Evolutionary conservation across 2,888 invertebrate genomes (phyloP), one percentile per base, ranked within the genome.

Genomic region (Hofmannophila pseudospretella): DNA sequence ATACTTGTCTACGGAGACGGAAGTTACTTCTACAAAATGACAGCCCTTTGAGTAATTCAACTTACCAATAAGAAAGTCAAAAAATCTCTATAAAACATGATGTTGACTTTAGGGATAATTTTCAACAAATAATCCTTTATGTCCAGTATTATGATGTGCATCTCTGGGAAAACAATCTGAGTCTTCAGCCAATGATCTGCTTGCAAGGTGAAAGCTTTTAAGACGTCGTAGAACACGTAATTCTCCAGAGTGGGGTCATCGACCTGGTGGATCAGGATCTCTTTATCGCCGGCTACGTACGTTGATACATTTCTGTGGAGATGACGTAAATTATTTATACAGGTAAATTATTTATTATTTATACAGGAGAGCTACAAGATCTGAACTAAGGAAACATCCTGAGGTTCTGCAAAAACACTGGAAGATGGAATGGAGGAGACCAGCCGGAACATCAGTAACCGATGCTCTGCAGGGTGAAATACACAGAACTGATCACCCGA

Each of bases 11-110:
- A n/a, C n/a, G n/a, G n/a, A n/a, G n/a, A n/a, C n/a, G n/a, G n/a
- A n/a, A n/a, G n/a, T n/a, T n/a, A n/a, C n/a, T n/a, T n/a, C n/a
- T n/a, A n/a, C n/a, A n/a, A n/a, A n/a, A n/a, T n/a, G n/a, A n/a
- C n/a, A n/a, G n/a, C n/a, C n/a, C n/a, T n/a, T n/a, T n/a, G n/a
- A n/a, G 33, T 32, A n/a, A n/a, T n/a, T n/a, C n/a, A n/a, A 61
- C 71, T 69, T 53, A 85, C 85, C 67, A 85, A 51, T 46, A 82
- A 55, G 45, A 46, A 82, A 1, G 70, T 16, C 1, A 79, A 7
- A 27, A 76, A 77, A 47, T 77, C 78, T 39, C 76, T 77, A 10
- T 77, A 67, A 47, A 54, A 74, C 54, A 82, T 70, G 7, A 85
- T 43, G 36, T 85, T 84, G 23, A 59, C 34, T 59, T 67, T 82